These are phyloP conservation scores for Drosophila tristis DNA, from an alignment of 1,140 invertebrate genomes.

Conservation along the genomic window DNA sequence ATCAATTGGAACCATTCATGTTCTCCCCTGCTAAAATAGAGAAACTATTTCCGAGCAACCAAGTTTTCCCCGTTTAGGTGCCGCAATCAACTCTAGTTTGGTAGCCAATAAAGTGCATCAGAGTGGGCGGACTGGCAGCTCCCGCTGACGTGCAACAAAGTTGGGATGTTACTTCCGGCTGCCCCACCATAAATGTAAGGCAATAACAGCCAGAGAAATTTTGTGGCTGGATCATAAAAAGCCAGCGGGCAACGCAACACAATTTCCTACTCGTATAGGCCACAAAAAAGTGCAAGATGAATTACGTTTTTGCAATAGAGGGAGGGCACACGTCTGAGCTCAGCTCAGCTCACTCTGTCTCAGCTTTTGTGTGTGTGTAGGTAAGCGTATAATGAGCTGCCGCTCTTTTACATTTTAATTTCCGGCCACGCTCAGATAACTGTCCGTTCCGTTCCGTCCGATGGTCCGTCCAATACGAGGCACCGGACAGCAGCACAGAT, in stretches of 20 bases:
- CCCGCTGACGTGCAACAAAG: constrained; percentile 14
- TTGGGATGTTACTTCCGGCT: constrained; percentile 39
- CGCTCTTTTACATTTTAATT: constrained; percentile 79
- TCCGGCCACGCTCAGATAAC: constrained; percentile 51
- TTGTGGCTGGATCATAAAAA: constrained; percentile 50
- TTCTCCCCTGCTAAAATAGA: no score
- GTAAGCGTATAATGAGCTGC: constrained; percentile 78
- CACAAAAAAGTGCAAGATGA: constrained; percentile 49
- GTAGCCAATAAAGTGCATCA: constrained; percentile 48
- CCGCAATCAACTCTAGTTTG: constrained; percentile 39
- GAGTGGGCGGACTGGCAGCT: constrained; percentile 4
- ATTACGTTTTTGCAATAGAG: constrained; percentile 23
- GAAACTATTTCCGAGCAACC: no score
- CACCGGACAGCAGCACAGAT: constrained; percentile 47
- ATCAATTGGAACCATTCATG: no score
- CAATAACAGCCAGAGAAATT: constrained; percentile 38
- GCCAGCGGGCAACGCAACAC: constrained; percentile 36
- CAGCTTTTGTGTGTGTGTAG: constrained; percentile 45
- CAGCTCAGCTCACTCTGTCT: constrained; percentile 3
- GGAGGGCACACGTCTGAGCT: background rate
- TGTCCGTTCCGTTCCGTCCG: constrained; percentile 8
- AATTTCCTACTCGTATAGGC: constrained; percentile 30
- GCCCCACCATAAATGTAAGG: constrained; percentile 37
- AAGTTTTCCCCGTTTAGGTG: constrained; percentile 1
- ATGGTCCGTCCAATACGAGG: background rate